These are phyloP conservation scores for Cryptomyrus ogoouensis DNA, from an alignment of 2,113 vertebrate species.

Conservation along the genomic window DNA sequence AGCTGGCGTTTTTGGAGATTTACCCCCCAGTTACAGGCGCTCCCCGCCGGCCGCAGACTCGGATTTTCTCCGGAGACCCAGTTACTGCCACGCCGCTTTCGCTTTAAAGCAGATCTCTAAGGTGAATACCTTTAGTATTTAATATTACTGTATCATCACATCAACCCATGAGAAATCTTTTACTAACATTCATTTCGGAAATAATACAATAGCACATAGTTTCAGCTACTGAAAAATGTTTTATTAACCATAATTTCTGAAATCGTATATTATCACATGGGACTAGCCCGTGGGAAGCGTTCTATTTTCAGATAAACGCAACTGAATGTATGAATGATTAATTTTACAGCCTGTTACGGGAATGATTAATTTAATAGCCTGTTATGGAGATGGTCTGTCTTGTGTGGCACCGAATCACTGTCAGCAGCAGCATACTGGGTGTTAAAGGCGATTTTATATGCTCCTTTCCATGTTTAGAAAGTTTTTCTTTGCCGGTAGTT, in stretches of 20 bases:
- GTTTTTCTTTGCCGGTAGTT: background rate
- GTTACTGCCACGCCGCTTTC: slow-evolving; percentile 76
- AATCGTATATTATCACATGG: background rate
- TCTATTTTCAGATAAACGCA: background rate
- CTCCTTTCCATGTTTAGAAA: slow-evolving; percentile 8
- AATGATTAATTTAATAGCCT: background rate
- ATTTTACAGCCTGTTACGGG: background rate
- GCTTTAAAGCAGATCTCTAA: slow-evolving; percentile 77
- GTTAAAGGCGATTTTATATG: background rate
- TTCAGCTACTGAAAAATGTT: background rate
- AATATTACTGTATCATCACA: background rate
- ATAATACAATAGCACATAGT: background rate
- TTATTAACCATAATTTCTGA: background rate
- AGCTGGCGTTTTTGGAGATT: slow-evolving; percentile 65
- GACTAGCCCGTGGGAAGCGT: background rate
- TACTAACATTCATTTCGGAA: slow-evolving; percentile 12
- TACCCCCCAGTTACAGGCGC: slow-evolving; percentile 68
- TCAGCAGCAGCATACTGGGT: background rate
- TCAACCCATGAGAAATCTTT: background rate
- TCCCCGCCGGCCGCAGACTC: slow-evolving; percentile 58
- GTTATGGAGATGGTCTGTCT: background rate
- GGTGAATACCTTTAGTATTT: slow-evolving; percentile 55
- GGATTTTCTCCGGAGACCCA: slow-evolving; percentile 66
- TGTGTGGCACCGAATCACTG: background rate
- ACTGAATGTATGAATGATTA: background rate